These are phyloP conservation scores for Dolichopus griseipennis DNA, from an alignment of 2,888 invertebrate genomes.

Conservation along the genomic window DNA sequence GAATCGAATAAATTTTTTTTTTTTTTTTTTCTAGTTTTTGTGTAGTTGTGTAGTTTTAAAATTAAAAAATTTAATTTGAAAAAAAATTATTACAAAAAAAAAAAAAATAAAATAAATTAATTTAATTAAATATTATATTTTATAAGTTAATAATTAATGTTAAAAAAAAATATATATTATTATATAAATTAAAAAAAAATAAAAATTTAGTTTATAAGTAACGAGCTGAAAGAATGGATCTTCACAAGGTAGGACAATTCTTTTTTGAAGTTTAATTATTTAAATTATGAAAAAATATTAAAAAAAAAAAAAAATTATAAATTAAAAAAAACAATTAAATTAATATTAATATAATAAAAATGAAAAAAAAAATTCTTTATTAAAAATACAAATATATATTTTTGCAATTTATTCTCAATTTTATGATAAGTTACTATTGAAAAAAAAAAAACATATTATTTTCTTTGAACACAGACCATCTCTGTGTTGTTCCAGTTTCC, in stretches of 20 bases:
- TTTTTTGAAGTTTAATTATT: neutral
- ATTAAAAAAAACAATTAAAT: neutral
- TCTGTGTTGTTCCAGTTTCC: no score
- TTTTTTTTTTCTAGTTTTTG: neutral
- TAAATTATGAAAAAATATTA: neutral
- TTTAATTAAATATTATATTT: neutral
- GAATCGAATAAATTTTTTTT: neutral
- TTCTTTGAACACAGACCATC: no score
- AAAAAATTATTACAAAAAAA: no score
- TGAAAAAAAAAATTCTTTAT: neutral
- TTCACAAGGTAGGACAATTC: neutral
- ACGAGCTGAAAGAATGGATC: conserved; percentile 6
- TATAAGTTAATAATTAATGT: neutral
- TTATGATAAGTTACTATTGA: no score
- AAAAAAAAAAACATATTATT: no score
- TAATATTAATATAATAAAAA: neutral
- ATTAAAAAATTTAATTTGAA: no score
- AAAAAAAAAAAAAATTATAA: neutral
- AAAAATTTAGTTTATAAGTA: neutral
- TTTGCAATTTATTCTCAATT: no score
- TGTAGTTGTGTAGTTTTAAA: neutral
- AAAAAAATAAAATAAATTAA: no score
- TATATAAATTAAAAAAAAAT: no score
- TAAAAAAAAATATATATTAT: neutral
- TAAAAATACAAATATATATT: no score